phyloP scores from a whole-genome alignment of 2,113 vertebrate species.

The Mugil cephalus region DNA sequence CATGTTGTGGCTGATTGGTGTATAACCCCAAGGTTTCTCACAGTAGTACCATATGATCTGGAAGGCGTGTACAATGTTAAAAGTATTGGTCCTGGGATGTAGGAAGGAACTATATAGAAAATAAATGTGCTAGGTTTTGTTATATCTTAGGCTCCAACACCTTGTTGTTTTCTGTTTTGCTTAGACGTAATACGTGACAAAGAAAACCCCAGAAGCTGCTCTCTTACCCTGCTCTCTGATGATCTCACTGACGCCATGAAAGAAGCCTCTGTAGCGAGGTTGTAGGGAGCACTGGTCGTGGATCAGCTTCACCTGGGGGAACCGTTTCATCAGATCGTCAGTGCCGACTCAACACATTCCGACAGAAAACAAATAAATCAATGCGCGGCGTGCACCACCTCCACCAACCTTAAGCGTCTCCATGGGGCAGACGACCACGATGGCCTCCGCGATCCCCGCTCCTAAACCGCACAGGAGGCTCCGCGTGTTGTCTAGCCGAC shows the following conservation, averaged over 20 bases:
- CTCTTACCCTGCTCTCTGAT: slow-evolving; percentile 84
- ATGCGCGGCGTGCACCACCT: not conserved
- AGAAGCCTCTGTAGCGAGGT: slow-evolving; percentile 86
- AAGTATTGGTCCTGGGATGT: too few species aligned
- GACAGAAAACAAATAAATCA: not conserved
- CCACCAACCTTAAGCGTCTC: slow-evolving; percentile 85
- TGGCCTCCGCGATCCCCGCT: slow-evolving; percentile 82
- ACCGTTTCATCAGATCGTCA: not conserved
- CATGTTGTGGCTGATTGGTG: too few species aligned
- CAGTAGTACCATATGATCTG: too few species aligned
- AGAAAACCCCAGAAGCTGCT: too few species aligned
- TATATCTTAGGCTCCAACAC: too few species aligned
- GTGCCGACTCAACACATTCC: not conserved
- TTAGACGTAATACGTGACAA: not conserved
- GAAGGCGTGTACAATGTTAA: too few species aligned
- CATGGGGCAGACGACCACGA: slow-evolving; percentile 88
- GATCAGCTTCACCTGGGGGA: slow-evolving; percentile 86
- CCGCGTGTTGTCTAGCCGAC: slow-evolving; percentile 83
- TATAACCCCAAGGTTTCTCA: too few species aligned
- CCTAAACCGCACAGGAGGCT: slow-evolving; percentile 85
- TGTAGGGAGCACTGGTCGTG: slow-evolving; percentile 85
- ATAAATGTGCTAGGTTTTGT: too few species aligned
- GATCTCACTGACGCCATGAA: slow-evolving; percentile 86
- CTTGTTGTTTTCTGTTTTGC: too few species aligned
- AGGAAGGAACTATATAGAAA: too few species aligned